These are phyloP conservation scores for Phalloptychus januarius DNA, from an alignment of 2,797 vertebrate genomes.

Conservation along the genomic window DNA sequence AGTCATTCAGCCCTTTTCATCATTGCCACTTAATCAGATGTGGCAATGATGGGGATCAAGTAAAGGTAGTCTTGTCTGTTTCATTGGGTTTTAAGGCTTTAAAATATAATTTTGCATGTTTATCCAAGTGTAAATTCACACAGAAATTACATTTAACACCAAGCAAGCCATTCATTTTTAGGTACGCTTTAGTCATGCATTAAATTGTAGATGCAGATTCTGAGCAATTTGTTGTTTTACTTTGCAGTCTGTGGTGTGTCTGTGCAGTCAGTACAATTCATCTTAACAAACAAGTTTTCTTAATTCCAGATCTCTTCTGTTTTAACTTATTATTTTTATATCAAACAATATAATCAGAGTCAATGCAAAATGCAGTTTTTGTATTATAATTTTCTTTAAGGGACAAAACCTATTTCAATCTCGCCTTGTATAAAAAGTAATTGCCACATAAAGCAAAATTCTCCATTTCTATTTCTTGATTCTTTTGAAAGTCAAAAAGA, in stretches of 20 bases:
- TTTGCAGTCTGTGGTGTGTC: background rate
- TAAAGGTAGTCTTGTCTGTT: background rate
- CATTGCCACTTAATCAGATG: background rate
- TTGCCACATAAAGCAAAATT: background rate
- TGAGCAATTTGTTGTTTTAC: background rate
- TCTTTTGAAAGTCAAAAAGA: conserved; percentile 6
- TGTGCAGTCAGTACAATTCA: background rate
- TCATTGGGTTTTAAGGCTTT: background rate
- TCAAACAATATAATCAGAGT: background rate
- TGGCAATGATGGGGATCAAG: background rate
- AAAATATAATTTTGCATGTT: background rate
- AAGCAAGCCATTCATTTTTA: background rate
- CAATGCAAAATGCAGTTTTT: background rate
- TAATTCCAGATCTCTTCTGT: background rate
- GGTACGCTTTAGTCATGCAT: background rate
- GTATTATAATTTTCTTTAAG: background rate
- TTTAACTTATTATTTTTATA: background rate
- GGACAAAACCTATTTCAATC: background rate
- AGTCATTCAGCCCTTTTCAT: background rate
- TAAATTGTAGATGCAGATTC: background rate
- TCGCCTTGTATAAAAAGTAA: background rate
- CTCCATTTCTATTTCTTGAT: background rate
- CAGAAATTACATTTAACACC: background rate
- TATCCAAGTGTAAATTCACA: background rate
- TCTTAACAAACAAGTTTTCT: background rate